Base-by-base conservation (phyloP, 2,888 invertebrate genomes). In the Pheosia tremula region DNA sequence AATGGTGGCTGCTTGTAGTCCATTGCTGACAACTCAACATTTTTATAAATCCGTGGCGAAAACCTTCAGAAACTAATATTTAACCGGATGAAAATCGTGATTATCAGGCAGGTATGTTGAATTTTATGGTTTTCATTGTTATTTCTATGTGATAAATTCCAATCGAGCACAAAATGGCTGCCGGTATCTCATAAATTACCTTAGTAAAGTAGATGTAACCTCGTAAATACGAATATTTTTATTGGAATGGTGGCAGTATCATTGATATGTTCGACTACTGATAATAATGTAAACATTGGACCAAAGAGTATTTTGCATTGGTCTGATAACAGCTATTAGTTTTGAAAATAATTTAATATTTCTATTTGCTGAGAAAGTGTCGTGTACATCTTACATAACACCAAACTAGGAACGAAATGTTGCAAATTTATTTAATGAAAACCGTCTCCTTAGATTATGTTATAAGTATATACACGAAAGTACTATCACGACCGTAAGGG, bases 1-100 rank as follows among this genome's bases (percentile, higher is more conserved):
- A 88, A 92, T 92, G 92, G 91, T 93, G 92, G 89, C 93, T 89
- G 87, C 90, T 80, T 86, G 91, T 68, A 75, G 63, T 74, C 71
- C 93, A 93, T 91, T 93, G 93, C 93, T 92, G 93, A 91, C 93
- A 93, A 55, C 55, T 55, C 55, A 55, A 93, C 93, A 84, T 90
- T 86, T 86, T 84, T 77, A 74, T 79, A 82, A 88, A 80, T 80
- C 66, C 79, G 81, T 70, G 4, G 67, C 74, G 82, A 82, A 89
- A 90, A 90, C 89, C 84, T 89, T 83, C 82, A 84, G 75, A 86
- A 88, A 89, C 81, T 72, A 83, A 86, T 79, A 68, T 68, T 24
- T 64, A 72, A 69, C 61, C 41, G 64, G 69, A 69, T 70, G 61
- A 74, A 67, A 67, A 74, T 75, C 64, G 66, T 64, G 66, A 65